These are phyloP conservation scores for Riparia riparia DNA, from an alignment of 2,113 vertebrate species.

Conservation along the genomic window DNA sequence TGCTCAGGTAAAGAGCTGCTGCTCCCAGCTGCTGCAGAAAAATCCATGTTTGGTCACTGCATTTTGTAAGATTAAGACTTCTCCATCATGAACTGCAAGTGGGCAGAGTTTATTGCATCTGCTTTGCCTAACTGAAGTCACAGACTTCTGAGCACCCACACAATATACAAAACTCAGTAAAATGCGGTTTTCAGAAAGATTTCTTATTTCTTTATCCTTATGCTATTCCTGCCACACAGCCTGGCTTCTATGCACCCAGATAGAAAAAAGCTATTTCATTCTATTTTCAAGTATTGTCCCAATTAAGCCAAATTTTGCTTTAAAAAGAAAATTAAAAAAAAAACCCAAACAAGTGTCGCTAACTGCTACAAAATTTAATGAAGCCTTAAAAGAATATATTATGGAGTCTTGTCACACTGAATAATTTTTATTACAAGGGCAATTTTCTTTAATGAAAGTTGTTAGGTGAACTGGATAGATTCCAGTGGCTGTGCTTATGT, in stretches of 20 bases:
- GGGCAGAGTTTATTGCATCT: neutral
- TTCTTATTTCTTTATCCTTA: neutral
- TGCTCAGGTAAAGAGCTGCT: neutral
- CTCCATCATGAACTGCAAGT: neutral
- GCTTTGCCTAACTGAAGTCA: neutral
- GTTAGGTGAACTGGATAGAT: constrained; percentile 56
- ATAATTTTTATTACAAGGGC: constrained; percentile 62
- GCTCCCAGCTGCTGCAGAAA: neutral
- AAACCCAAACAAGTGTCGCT: neutral
- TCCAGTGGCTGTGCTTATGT: constrained; percentile 11
- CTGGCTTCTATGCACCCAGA: neutral
- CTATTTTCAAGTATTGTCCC: neutral
- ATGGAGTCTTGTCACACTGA: constrained; percentile 51
- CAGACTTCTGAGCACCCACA: neutral
- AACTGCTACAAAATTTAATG: constrained; percentile 46
- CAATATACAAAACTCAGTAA: neutral
- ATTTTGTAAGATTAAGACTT: neutral
- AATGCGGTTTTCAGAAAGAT: neutral
- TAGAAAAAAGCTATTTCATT: neutral
- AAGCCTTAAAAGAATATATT: constrained; percentile 50
- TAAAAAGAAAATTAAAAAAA: constrained; percentile 16
- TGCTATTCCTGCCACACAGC: neutral
- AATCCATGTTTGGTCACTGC: neutral
- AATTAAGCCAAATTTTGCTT: constrained; percentile 21
- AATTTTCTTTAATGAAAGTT: constrained; percentile 65